Percentiles rank a stretch among this genome's conserved stretches.
Evolutionary conservation across 2,113 vertebrate species (phyloP).

Genomic region (Nycticryphes semicollaris): DNA sequence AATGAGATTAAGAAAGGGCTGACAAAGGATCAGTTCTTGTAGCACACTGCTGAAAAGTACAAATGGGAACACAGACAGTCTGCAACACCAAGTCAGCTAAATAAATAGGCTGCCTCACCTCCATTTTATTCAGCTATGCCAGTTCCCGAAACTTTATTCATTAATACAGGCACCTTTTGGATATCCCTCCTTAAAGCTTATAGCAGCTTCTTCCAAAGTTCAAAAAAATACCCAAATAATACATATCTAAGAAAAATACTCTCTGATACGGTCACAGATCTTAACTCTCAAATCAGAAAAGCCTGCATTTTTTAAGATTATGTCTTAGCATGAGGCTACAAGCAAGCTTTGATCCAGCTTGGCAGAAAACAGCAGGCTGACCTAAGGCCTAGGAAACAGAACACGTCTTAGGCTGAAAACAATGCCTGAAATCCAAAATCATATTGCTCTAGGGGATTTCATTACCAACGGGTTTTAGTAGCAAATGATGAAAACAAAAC

Average conservation of each 20-base stretch:
- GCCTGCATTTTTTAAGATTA: neutral
- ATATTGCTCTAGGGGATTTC: neutral
- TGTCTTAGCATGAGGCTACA: neutral
- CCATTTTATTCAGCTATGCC: neutral
- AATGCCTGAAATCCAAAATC: neutral
- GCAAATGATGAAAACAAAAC: neutral
- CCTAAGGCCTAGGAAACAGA: neutral
- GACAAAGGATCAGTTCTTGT: constrained; percentile 41
- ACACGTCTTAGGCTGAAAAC: neutral
- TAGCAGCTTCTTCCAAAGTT: neutral
- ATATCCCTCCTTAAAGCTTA: neutral
- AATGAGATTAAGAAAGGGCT: constrained; percentile 52
- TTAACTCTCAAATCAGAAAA: neutral
- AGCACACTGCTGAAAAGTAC: constrained; percentile 19
- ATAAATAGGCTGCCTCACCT: constrained; percentile 12
- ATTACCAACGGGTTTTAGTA: neutral
- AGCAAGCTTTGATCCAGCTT: neutral
- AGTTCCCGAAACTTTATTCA: neutral
- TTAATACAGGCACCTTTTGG: neutral
- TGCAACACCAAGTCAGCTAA: constrained; percentile 16
- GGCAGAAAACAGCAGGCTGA: neutral
- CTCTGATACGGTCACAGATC: neutral
- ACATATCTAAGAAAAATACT: neutral
- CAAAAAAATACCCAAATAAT: neutral
- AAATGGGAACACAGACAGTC: neutral